Base-by-base conservation (phyloP, 2,113 vertebrate genomes). In the Trochalopteron elliotii region DNA sequence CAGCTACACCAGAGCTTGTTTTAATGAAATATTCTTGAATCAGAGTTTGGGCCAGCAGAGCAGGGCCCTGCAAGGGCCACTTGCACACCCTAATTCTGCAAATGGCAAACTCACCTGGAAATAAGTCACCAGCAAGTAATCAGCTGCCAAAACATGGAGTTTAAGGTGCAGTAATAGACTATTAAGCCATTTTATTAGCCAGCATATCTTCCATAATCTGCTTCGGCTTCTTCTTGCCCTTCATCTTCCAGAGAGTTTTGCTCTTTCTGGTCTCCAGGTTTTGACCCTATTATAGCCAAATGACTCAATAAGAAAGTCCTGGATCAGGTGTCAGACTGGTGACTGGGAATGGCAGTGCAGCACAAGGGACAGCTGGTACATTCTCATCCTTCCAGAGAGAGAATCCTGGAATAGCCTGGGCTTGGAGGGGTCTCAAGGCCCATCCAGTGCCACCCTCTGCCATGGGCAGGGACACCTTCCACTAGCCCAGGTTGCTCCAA, bases 401-500 rank as follows among this genome's bases (percentile, higher is more conserved):
- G 12, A 35, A 33, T 23, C 18, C 5, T 31, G 22, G 37, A 10
- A 33, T 23, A 17, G 22, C 7, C 7, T 53, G 55, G 33, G 5
- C 5, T 37, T 31, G 63, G 10, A 69, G 15, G 25, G 27, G 15
- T 12, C 18, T 23, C 0, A 33, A 33, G 69, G 6, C 15, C 8
- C 72, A 52, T 2, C 45, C 33, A 33, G 14, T 33, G 1, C 33
- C 55, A 42, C 18, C 24, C 25, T n/a, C 17, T 42, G 25, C 42
- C 52, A 18, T 5, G 52, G 40, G 3, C 44, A 86, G 61, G 44
- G 44, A 52, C 37, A 37, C 2, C 17, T 68, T 4, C 22, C 63
- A 22, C 14, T 3, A 0, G 0, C 31, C 45, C 37, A 52, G 33
- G 17, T 0, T 13, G 37, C 6, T 86, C 33, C 61, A 35, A 57